phyloP scores from a whole-genome alignment of 2,797 vertebrate genomes.

The Luscinia luscinia region DNA sequence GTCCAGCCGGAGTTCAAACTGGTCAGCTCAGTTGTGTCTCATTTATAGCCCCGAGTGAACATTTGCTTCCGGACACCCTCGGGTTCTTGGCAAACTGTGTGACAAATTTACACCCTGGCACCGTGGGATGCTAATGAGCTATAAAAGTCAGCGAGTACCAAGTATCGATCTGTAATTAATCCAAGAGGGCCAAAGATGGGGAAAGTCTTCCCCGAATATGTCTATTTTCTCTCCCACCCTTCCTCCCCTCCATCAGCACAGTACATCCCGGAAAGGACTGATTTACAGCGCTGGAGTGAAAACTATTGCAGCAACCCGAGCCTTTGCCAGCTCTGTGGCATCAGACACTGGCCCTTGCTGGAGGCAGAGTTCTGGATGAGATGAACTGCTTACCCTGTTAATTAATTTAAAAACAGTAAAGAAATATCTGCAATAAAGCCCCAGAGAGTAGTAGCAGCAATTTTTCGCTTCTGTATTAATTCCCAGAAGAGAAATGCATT shows the following conservation, averaged over 20 bases:
- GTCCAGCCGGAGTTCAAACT: accelerated
- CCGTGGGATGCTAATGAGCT: not conserved
- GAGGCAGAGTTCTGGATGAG: not conserved
- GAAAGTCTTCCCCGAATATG: not conserved
- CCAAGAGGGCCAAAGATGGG: not conserved
- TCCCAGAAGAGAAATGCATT: conserved; percentile 22
- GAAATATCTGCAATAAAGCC: not conserved
- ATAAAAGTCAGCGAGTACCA: not conserved
- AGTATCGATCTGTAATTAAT: conserved; percentile 31
- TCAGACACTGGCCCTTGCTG: not conserved
- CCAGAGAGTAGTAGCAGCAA: not conserved
- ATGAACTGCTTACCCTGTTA: not conserved
- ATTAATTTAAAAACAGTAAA: not conserved
- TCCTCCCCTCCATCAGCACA: conserved; percentile 14
- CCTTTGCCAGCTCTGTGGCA: not conserved
- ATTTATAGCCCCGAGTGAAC: not conserved
- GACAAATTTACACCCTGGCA: not conserved
- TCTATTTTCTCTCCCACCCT: not conserved
- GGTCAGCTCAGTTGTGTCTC: accelerated
- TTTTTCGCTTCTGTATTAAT: not conserved
- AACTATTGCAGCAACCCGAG: not conserved
- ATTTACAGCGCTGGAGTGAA: not conserved
- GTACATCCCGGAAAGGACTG: conserved; percentile 14
- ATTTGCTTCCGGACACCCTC: not conserved
- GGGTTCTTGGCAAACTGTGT: not conserved